Base-by-base conservation (phyloP, 2,888 invertebrate genomes). In the Cepaea hortensis region DNA sequence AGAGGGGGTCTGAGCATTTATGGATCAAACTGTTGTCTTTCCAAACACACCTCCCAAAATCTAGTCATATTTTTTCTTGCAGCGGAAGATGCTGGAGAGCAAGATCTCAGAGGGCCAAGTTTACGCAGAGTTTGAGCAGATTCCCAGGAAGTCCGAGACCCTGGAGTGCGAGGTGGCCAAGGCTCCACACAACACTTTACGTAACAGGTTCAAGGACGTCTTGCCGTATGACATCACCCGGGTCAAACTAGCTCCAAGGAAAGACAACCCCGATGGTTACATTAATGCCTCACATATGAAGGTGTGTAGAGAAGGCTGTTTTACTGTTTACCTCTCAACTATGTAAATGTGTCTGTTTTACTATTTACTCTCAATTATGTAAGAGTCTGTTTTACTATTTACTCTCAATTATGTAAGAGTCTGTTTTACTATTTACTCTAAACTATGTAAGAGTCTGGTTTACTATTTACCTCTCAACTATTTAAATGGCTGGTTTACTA, bases 281-380 rank as follows among this genome's bases (percentile, higher is more conserved):
- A 97, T 98, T 90, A 98, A 98, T 95, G 98, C 98, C 1, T 98
- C 98, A 3, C 97, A 98, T 93, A 96, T 98, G 88, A 97, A 97
- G 91, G 98, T 97, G 72, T 65, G 65, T 20, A 1, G 7, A n/a
- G 35, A 20, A 3, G 13, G 5, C 20, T n/a, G 5, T 55, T 55
- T 11, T 55, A 55, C 55, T 55, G 11, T 11, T 55, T 55, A 6
- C 11, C 3, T 55, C 55, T 9, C 55, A 55, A 55, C 55, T 55
- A 11, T 55, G 6, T 55, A 9, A 55, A 6, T 55, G 11, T 55
- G 7, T 55, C 55, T 55, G 11, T 55, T 11, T 1, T 6, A 55
- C 11, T 55, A 2, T 9, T 55, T 6, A 6, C 55, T 55, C 55
- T 9, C 55, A 55, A 35, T 35, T 55, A 55, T 55, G 55, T 9